Conservation (phyloP, 1,140 invertebrate species). For the Teleogryllus occipitalis region DNA sequence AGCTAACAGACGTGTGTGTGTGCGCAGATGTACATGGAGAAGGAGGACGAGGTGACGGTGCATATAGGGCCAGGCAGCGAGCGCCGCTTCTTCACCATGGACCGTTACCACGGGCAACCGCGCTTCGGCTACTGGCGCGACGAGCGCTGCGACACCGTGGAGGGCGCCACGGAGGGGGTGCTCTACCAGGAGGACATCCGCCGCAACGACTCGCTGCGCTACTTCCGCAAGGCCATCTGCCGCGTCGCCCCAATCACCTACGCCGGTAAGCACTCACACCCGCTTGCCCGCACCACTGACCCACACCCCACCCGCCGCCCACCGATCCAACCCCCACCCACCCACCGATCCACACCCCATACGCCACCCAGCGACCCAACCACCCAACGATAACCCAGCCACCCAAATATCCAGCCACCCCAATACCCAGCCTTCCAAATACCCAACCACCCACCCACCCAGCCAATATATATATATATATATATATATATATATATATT, state of each 20-base stretch:
- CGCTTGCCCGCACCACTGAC: no score
- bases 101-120: not conserved
- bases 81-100: slow-evolving; percentile 14
- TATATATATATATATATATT: no score
- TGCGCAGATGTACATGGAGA: not conserved
- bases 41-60: not conserved
- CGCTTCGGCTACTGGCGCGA: slow-evolving; percentile 7
- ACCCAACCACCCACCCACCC: no score
- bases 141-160: slow-evolving; percentile 9
- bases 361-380: no score
- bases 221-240: slow-evolving; percentile 13
- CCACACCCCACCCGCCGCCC: no score
- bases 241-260: not conserved
- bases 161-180: slow-evolving; percentile 10
- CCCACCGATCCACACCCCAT: no score
- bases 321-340: no score
- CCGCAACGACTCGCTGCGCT: slow-evolving; percentile 5
- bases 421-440: no score
- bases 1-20: no score
- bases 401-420: no score
- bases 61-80: not conserved
- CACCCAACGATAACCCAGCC: no score
- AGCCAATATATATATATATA: no score
- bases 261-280: not conserved
- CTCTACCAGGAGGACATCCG: not conserved